Conservation (phyloP, 2,797 vertebrate genomes). For the Pelodytes ibericus region DNA sequence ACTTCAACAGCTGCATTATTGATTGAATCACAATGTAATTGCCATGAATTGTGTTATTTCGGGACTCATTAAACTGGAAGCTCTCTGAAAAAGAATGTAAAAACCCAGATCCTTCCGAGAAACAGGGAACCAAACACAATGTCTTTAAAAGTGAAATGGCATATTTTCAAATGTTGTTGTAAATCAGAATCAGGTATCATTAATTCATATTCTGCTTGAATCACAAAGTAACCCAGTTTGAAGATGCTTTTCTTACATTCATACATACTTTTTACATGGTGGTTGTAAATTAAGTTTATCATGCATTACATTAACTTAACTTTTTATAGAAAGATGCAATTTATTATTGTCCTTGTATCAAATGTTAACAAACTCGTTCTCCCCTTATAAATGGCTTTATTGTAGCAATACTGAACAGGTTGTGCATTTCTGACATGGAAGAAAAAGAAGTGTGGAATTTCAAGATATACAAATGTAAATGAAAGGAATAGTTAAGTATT, state of each 20-base stretch:
- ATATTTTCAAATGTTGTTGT: conserved; percentile 6
- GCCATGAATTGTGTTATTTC: conserved; percentile 58
- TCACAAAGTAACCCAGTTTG: background rate
- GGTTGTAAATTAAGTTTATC: background rate
- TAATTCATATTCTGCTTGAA: conserved; percentile 6
- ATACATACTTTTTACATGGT: background rate
- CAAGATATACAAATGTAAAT: too few species aligned
- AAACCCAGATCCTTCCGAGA: conserved; percentile 41
- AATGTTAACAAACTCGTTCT: too few species aligned
- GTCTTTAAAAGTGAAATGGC: conserved; percentile 25
- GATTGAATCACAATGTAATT: conserved; percentile 58
- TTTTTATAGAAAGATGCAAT: too few species aligned
- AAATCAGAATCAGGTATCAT: conserved; percentile 19
- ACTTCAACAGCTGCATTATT: conserved; percentile 52
- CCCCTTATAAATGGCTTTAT: too few species aligned
- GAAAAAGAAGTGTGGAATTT: too few species aligned
- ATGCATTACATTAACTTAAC: background rate
- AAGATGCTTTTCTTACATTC: conserved; percentile 8
- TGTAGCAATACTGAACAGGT: too few species aligned
- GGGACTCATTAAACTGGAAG: conserved; percentile 57
- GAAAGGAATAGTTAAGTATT: too few species aligned
- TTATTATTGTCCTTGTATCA: too few species aligned
- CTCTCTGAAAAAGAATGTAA: conserved; percentile 51
- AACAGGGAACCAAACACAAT: background rate
- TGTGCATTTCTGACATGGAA: too few species aligned